phyloP scores from a whole-genome alignment of 2,113 vertebrate genomes.

The Probosciger aterrimus region DNA sequence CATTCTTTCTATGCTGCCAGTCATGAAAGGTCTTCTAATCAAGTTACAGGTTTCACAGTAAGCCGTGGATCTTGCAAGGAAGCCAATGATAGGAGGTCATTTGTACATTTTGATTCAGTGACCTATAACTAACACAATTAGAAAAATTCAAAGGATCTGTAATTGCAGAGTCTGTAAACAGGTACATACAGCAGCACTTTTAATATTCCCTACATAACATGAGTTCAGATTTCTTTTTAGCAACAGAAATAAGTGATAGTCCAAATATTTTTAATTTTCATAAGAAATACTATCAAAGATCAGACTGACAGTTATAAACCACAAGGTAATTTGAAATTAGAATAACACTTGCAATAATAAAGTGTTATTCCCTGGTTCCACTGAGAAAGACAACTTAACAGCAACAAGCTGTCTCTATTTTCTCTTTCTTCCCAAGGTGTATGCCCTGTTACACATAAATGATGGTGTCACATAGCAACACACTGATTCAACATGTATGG shows the following conservation, averaged over 20 bases:
- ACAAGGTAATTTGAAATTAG: not conserved
- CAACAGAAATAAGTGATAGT: not conserved
- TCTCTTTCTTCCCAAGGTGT: not conserved
- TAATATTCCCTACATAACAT: not conserved
- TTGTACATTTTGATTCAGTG: not conserved
- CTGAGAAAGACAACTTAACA: not conserved
- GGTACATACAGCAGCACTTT: not conserved
- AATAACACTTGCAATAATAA: not conserved
- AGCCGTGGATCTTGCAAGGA: not conserved
- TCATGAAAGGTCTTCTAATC: not conserved
- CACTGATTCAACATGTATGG: not conserved
- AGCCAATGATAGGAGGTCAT: not conserved
- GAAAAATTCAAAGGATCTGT: not conserved
- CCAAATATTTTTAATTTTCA: not conserved
- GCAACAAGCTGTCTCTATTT: not conserved
- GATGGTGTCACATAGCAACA: not conserved
- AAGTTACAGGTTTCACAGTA: not conserved
- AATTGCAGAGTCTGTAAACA: not conserved
- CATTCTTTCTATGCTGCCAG: not conserved
- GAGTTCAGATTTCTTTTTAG: not conserved
- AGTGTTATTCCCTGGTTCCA: not conserved
- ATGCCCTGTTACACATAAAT: not conserved
- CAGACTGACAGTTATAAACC: not conserved
- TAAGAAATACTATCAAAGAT: not conserved
- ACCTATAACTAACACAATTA: not conserved